phyloP scores from a whole-genome alignment of 2,888 invertebrate species.

The Beris morrisii region DNA sequence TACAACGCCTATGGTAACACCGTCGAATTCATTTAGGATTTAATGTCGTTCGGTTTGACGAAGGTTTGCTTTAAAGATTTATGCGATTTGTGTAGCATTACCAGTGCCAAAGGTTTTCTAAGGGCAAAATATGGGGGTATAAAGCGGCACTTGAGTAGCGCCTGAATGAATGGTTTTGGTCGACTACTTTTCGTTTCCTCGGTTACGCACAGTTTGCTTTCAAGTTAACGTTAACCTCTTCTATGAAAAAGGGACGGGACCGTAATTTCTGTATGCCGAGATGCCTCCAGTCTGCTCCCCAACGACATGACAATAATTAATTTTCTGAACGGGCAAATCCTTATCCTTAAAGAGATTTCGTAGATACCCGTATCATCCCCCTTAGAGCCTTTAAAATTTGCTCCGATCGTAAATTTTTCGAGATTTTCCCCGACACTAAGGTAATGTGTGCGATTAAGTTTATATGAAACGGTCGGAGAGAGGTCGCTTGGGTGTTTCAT shows the following conservation, averaged over 20 bases:
- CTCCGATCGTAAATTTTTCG: slow-evolving; percentile 25
- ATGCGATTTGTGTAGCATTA: slow-evolving; percentile 34
- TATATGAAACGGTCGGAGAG: slow-evolving; percentile 20
- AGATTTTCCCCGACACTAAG: slow-evolving; percentile 14
- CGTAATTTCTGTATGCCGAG: no score
- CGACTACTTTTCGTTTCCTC: background rate
- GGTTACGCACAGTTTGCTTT: slow-evolving; percentile 20
- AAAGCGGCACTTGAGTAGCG: background rate
- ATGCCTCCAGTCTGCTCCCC: background rate
- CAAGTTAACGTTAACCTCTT: slow-evolving; percentile 15
- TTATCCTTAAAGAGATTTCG: background rate
- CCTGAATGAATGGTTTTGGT: slow-evolving; percentile 4
- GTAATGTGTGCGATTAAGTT: slow-evolving; percentile 26
- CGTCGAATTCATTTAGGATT: slow-evolving; percentile 37
- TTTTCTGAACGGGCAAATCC: slow-evolving; percentile 12
- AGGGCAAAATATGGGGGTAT: background rate
- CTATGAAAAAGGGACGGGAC: no score
- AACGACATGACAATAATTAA: slow-evolving; percentile 23
- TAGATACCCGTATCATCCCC: background rate
- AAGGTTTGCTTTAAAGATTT: slow-evolving; percentile 35
- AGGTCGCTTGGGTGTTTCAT: slow-evolving; percentile 29
- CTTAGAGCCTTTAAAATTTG: slow-evolving; percentile 16
- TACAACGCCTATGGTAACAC: background rate
- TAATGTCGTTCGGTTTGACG: slow-evolving; percentile 37
- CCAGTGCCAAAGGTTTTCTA: slow-evolving; percentile 6